Conservation (phyloP, 2,113 vertebrate species). For the Aptenodytes patagonicus region DNA sequence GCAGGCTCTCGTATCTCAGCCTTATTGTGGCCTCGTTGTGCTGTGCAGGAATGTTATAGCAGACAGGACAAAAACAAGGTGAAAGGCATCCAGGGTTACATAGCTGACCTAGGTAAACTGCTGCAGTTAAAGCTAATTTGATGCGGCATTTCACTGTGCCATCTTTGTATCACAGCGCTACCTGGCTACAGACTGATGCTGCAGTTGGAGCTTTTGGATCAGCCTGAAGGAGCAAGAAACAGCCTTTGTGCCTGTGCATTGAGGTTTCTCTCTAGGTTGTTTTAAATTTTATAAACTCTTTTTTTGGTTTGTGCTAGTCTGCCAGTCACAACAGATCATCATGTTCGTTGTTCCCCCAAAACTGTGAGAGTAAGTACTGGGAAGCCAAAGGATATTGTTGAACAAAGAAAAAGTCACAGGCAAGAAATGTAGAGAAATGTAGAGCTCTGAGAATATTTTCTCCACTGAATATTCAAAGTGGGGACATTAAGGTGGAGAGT, state of each 20-base stretch:
- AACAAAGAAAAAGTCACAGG: neutral
- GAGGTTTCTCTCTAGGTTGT: neutral
- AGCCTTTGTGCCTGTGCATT: neutral
- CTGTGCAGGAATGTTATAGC: neutral
- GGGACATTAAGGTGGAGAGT: neutral
- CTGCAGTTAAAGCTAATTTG: neutral
- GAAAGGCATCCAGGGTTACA: neutral
- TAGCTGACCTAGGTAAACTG: neutral
- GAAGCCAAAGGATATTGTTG: neutral
- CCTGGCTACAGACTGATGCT: neutral
- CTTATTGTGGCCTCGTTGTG: neutral
- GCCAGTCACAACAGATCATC: neutral
- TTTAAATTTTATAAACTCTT: neutral
- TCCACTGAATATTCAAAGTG: neutral
- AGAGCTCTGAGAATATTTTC: neutral
- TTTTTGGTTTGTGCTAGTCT: neutral
- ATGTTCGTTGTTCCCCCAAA: neutral
- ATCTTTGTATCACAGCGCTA: neutral
- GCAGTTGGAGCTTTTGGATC: neutral
- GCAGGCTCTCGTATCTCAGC: neutral
- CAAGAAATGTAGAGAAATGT: neutral
- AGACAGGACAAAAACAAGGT: neutral
- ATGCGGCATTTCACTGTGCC: neutral
- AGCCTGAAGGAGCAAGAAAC: neutral
- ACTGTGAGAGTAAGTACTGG: neutral